Evolutionary conservation across 2,113 vertebrate species (phyloP), one percentile per base, ranked within the genome.

Genomic region (Elanoides forficatus): DNA sequence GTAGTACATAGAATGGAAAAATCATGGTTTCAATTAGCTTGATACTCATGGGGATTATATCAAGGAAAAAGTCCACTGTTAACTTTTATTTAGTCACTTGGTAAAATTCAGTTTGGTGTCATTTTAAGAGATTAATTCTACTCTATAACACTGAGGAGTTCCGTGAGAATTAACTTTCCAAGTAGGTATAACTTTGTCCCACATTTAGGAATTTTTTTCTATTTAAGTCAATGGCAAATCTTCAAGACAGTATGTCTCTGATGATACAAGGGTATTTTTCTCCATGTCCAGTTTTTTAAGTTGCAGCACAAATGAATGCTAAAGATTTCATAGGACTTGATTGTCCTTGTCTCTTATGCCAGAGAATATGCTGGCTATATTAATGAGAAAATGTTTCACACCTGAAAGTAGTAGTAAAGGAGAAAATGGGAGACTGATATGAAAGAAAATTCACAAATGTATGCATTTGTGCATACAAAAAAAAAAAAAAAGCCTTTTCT

Each of bases 11-110:
- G n/a, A 68, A 27, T 27, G 70, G 76, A 84, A 56, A 92, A 92
- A 53, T 55, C 30, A 17, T 89, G 47, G 27, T 95, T 97, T 95
- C 47, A 88, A 63, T 95, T 94, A 80, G 29, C 30, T 94, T 94
- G 76, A 38, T 83, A 45, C 55, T 81, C 66, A 86, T 18, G 6
- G 36, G 85, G 52, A 84, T 23, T 53, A 34, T 36, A 53, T 25
- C 65, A 55, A 89, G 16, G 26, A 40, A 80, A 82, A 70, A 38
- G 20, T 59, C 71, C 43, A 40, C 13, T 55, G 7, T 94, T 93
- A 92, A 58, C 50, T 74, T 71, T 56, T 50, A 30, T 32, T 36
- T 32, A 45, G 72, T 95, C 7, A 43, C 34, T 79, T 74, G 10
- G 16, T 71, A 72, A 67, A 95, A 48, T 42, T 90, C 50, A 66